A percentile compares a stretch with the other conserved stretches of the same genome.
Conservation (phyloP, 2,888 invertebrate species). For the Argyresthia albistria region DNA sequence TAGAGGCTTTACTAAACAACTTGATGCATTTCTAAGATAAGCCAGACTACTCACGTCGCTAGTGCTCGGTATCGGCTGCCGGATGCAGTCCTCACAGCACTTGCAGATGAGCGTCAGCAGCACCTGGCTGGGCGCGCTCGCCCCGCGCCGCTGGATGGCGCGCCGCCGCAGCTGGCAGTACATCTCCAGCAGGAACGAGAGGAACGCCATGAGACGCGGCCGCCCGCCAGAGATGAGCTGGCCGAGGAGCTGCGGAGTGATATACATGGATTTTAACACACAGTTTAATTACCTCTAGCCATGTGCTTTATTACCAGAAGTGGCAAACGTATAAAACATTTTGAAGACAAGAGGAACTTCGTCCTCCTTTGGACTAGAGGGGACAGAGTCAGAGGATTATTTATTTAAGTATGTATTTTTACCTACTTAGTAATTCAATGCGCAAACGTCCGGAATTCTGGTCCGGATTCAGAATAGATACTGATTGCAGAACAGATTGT, state of each 20-base stretch:
- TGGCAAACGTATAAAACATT: not conserved
- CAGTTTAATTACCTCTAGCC: not conserved
- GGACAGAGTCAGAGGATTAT: too few relatives aligned
- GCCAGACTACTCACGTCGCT: constrained; percentile 75
- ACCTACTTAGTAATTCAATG: too few relatives aligned
- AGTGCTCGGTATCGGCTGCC: constrained; percentile 84
- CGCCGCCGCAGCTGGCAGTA: constrained; percentile 88
- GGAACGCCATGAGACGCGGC: constrained; percentile 84
- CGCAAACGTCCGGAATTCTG: too few relatives aligned
- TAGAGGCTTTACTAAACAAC: too few relatives aligned
- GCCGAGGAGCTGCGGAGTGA: constrained; percentile 52
- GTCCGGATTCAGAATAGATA: too few relatives aligned
- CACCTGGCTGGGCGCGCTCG: constrained; percentile 75
- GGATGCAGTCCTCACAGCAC: constrained; percentile 91
- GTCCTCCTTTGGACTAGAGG: not conserved
- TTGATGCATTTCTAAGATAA: too few relatives aligned
- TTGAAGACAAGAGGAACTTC: not conserved
- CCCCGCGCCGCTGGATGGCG: constrained; percentile 70
- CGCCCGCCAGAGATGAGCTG: constrained; percentile 73
- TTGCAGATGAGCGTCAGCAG: constrained; percentile 88
- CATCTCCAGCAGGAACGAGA: constrained; percentile 92
- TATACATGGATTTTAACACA: not conserved
- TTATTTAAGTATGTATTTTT: too few relatives aligned
- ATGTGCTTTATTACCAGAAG: not conserved
- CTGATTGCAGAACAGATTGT: too few relatives aligned